A percentile compares a stretch with the other conserved stretches of the same genome.
Evolutionary conservation across 1,140 invertebrate genomes (phyloP).

Genomic region (Gyrodactylus bullatarudis): DNA sequence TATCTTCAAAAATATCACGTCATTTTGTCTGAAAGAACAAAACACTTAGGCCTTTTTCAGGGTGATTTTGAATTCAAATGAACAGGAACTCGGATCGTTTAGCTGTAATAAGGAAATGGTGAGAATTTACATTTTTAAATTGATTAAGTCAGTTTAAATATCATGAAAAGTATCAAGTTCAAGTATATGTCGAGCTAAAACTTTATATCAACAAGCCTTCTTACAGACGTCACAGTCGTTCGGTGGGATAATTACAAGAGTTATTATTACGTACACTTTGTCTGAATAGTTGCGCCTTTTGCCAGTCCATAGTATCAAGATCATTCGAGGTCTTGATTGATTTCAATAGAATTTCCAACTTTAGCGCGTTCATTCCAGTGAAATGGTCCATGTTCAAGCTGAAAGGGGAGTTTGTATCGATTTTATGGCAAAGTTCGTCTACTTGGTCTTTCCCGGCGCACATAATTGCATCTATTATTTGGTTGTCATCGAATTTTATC

Average conservation of each 20-base stretch:
- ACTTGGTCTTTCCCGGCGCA: neutral
- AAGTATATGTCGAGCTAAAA: too few species aligned
- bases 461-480: neutral
- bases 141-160: neutral
- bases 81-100: neutral
- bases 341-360: neutral
- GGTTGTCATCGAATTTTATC: neutral
- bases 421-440: neutral
- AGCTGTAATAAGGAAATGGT: neutral
- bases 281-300: neutral
- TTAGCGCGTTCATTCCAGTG: neutral
- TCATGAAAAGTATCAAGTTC: too few species aligned
- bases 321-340: neutral
- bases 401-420: neutral
- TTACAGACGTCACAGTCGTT: too few species aligned
- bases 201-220: too few species aligned
- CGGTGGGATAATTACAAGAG: too few species aligned
- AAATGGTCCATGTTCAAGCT: neutral
- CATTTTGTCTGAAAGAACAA: too few species aligned
- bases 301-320: neutral
- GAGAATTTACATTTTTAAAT: neutral
- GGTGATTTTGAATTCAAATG: neutral
- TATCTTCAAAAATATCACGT: too few species aligned
- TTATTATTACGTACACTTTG: neutral
- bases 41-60: neutral